Evolutionary conservation across 2,888 invertebrate genomes (phyloP), one percentile per base, ranked within the genome.

Genomic region (Drosophila macrospina): DNA sequence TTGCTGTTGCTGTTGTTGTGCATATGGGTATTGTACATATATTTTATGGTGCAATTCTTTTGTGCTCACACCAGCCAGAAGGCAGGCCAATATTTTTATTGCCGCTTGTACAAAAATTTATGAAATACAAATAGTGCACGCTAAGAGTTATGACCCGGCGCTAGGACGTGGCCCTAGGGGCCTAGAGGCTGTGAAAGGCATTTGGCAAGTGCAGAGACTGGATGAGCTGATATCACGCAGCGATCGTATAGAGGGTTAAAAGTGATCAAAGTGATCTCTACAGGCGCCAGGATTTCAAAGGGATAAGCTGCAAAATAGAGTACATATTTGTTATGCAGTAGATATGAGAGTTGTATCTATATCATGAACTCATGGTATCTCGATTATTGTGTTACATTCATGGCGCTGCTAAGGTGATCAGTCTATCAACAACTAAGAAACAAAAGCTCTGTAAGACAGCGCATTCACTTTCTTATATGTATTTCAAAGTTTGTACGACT

Each of bases 31-130:
- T 67, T 65, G 57, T 37, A 62, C 48, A 51, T 73, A 45, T 65
- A 83, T 76, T 86, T 83, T 86, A 86, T 86, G 86, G 78, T 76
- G 88, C 89, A 89, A 88, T 89, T 89, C 88, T 65, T 89, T 89
- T 88, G 88, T 88, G 50, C 68, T 69, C 50, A 68, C 69, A 67
- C 61, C 73, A 56, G 68, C 73, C 71, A 77, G 78, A 78, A 80
- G 83, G 88, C 86, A 86, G 89, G 83, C 81, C 82, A 80, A 88
- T 87, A 83, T 88, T 87, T 88, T 88, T 86, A 89, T 88, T 85
- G 61, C 86, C 78, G 71, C 72, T 76, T 61, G 63, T 75, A 74
- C 45, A 51, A 62, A 78, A 78, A 75, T 78, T 73, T 77, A 83
- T 87, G 78, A 84, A 69, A 82, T 74, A 88, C 83, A 83, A 83